Evolutionary conservation across 2,888 invertebrate species (phyloP).

Genomic region (Cerastoderma edule): DNA sequence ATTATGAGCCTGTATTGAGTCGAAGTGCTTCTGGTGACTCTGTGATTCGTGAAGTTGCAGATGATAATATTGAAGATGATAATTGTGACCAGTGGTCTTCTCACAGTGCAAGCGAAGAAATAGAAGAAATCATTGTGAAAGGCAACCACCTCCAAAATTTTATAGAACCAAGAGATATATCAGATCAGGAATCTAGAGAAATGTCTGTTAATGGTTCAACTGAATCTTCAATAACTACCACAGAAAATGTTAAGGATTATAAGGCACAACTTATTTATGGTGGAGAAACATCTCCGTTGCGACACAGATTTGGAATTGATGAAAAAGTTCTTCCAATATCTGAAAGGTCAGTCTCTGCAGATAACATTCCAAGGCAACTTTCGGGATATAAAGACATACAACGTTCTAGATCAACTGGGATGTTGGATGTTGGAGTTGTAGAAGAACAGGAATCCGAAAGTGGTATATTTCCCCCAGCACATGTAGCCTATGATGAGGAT

Average conservation of each 20-base stretch:
- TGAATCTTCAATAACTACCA: conserved; percentile 7
- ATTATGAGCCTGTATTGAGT: conserved; percentile 25
- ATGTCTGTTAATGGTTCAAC: no score
- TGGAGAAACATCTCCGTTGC: conserved; percentile 57
- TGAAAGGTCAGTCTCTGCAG: conserved; percentile 71
- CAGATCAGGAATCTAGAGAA: background rate
- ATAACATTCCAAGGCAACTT: conserved; percentile 68
- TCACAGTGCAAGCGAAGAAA: conserved; percentile 56
- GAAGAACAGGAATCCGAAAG: conserved; percentile 66
- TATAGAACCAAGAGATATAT: conserved; percentile 9
- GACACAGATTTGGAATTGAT: conserved; percentile 70
- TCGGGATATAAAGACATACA: conserved; percentile 50
- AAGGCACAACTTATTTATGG: conserved; percentile 28
- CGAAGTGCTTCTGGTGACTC: conserved; percentile 43
- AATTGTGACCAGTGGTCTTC: conserved; percentile 37
- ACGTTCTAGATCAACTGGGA: conserved; percentile 70
- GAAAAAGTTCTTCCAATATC: conserved; percentile 64
- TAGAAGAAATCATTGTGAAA: conserved; percentile 45
- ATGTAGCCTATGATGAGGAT: conserved; percentile 47
- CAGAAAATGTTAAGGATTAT: conserved; percentile 1
- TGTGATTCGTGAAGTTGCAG: conserved; percentile 3
- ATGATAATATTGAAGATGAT: conserved; percentile 23
- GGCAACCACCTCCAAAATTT: conserved; percentile 28
- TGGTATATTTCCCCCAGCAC: conserved; percentile 72
- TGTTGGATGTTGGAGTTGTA: conserved; percentile 62